Evolutionary conservation across 2,888 invertebrate genomes (phyloP).

Genomic region (Syritta pipiens): DNA sequence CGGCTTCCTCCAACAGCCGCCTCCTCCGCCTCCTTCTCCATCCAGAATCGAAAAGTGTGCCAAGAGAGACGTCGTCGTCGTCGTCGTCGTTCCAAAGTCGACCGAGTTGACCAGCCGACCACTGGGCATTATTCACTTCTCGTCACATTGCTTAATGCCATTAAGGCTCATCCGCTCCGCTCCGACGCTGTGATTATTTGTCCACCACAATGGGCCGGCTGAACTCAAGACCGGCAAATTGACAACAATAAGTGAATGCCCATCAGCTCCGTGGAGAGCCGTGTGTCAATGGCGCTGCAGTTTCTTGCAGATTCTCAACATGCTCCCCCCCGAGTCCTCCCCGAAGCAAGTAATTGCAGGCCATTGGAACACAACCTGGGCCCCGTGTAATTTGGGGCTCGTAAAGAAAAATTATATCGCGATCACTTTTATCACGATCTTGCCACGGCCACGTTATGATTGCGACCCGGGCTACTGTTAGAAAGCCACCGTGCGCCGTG

Average conservation of each 20-base stretch:
- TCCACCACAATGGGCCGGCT: no score
- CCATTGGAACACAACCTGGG: slow-evolving; percentile 1
- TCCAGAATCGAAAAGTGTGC: slow-evolving; percentile 65
- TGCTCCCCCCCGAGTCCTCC: slow-evolving; percentile 12
- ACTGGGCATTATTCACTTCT: slow-evolving; percentile 36
- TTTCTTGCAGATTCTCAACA: slow-evolving; percentile 7
- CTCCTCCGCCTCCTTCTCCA: slow-evolving; percentile 30
- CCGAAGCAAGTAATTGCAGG: slow-evolving; percentile 56
- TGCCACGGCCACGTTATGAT: slow-evolving; percentile 73
- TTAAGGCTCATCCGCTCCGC: slow-evolving; percentile 68
- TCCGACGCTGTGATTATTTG: slow-evolving; percentile 3
- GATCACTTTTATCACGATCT: slow-evolving; percentile 79
- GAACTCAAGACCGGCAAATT: no score
- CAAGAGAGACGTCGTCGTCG: slow-evolving; percentile 9
- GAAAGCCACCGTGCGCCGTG: slow-evolving; percentile 14
- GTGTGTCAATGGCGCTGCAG: slow-evolving; percentile 48
- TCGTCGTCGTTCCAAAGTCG: slow-evolving; percentile 62
- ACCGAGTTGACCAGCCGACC: no score
- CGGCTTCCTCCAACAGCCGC: slow-evolving; percentile 55
- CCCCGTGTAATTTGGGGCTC: slow-evolving; percentile 58
- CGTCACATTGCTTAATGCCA: slow-evolving; percentile 61
- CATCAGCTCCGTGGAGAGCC: slow-evolving; percentile 44
- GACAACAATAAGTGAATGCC: slow-evolving; percentile 67
- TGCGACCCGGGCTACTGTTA: slow-evolving; percentile 70
- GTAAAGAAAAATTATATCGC: slow-evolving; percentile 78